These are phyloP conservation scores for Acrocephalus scirpaceus DNA, from an alignment of 2,797 vertebrate genomes.

Conservation along the genomic window DNA sequence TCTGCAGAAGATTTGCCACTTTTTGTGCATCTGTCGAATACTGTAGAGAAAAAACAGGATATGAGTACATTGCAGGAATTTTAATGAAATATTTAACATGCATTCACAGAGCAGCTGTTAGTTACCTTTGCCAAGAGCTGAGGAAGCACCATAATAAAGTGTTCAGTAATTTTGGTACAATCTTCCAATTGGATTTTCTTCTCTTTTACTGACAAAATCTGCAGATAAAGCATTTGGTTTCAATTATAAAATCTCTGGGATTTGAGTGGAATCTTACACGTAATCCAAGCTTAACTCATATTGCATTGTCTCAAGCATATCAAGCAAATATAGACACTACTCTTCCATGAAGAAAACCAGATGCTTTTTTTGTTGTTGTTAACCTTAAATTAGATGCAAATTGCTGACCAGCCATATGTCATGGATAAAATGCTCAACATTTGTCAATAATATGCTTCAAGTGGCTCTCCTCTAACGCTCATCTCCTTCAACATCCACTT, in stretches of 20 bases:
- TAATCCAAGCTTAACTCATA: background rate
- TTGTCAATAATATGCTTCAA: background rate
- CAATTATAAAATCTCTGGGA: background rate
- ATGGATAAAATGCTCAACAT: background rate
- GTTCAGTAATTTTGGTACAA: conserved; percentile 84
- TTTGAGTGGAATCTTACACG: background rate
- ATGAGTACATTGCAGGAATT: conserved; percentile 43
- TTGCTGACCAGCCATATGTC: background rate
- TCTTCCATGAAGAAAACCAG: background rate
- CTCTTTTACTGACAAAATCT: conserved; percentile 85
- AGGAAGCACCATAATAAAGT: conserved; percentile 86
- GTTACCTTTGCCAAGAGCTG: conserved; percentile 87
- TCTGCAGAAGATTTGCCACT: conserved; percentile 84
- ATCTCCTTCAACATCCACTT: background rate
- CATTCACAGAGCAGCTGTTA: conserved; percentile 51
- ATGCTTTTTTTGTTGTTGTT: background rate
- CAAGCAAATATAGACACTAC: background rate
- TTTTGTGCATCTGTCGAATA: conserved; percentile 82
- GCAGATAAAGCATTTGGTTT: conserved; percentile 49
- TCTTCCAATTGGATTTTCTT: conserved; percentile 87
- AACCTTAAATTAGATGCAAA: conserved; percentile 15
- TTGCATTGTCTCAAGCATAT: background rate
- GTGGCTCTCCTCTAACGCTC: background rate
- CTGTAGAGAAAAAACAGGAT: conserved; percentile 72
- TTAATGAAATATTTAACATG: conserved; percentile 61